phyloP scores from a whole-genome alignment of 1,140 invertebrate genomes.

The Drosophila oshimai region DNA sequence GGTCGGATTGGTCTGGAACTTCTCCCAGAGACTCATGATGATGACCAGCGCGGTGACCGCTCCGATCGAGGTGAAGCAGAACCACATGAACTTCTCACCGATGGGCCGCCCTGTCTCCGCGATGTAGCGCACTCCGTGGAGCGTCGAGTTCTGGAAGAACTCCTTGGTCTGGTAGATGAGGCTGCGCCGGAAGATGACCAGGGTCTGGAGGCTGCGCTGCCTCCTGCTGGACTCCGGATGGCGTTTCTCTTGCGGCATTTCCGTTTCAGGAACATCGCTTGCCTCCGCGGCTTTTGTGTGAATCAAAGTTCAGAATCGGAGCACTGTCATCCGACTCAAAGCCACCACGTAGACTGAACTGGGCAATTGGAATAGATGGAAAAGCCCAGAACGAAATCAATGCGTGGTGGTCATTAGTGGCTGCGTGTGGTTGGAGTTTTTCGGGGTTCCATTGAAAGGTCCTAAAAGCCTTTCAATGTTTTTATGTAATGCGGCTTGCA shows the following conservation, averaged over 20 bases:
- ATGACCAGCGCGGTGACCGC: conserved; percentile 87
- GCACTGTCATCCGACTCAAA: background rate
- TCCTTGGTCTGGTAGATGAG: conserved; percentile 86
- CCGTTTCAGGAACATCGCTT: conserved; percentile 63
- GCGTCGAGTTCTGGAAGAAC: conserved; percentile 88
- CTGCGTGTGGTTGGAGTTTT: background rate
- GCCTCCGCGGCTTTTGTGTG: background rate
- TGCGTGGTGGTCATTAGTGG: conserved; percentile 36
- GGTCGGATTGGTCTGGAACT: conserved; percentile 91
- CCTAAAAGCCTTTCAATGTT: conserved; percentile 76
- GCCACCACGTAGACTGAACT: conserved; percentile 6
- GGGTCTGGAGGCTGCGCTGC: conserved; percentile 44
- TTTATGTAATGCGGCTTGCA: conserved; percentile 44
- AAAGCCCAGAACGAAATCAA: conserved; percentile 2
- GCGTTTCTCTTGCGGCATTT: conserved; percentile 67
- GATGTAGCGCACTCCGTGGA: conserved; percentile 89
- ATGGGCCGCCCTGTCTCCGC: conserved; percentile 87
- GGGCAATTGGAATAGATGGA: background rate
- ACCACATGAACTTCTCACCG: conserved; percentile 90
- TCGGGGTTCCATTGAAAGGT: background rate
- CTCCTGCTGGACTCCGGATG: conserved; percentile 4
- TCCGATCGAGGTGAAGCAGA: conserved; percentile 87
- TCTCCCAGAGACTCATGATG: conserved; percentile 89
- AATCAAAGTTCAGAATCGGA: background rate
- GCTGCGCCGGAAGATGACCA: conserved; percentile 84